Conservation (phyloP, 2,888 invertebrate species). For the Macaria liturata region DNA sequence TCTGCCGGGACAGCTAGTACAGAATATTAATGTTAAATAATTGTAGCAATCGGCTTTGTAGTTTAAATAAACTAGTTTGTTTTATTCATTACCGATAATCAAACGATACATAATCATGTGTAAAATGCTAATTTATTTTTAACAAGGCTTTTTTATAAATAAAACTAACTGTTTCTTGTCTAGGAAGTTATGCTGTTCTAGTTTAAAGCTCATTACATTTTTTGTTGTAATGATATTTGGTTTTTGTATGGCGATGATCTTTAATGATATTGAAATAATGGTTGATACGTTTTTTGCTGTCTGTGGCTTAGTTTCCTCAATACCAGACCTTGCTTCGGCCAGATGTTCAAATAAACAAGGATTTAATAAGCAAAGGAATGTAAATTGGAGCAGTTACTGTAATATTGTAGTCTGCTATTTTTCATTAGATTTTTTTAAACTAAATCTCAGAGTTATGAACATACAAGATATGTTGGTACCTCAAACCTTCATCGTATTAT, state of each 20-base stretch:
- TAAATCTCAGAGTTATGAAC: too few relatives aligned
- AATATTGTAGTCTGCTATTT: too few relatives aligned
- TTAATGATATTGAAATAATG: conserved; percentile 68
- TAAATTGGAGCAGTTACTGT: conserved; percentile 37
- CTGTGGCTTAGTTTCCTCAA: conserved; percentile 65
- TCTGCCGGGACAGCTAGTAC: too few relatives aligned
- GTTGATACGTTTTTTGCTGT: conserved; percentile 63
- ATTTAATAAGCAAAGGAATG: conserved; percentile 44
- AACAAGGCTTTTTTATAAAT: conserved; percentile 22
- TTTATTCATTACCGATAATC: conserved; percentile 35
- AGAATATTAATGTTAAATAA: conserved; percentile 26
- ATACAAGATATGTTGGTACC: too few relatives aligned
- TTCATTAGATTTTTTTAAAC: too few relatives aligned
- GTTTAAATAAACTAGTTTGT: conserved; percentile 32
- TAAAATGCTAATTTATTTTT: conserved; percentile 43
- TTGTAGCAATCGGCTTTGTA: conserved; percentile 32
- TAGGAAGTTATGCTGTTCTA: conserved; percentile 61
- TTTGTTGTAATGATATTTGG: conserved; percentile 36
- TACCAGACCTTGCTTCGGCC: conserved; percentile 71
- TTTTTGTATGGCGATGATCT: conserved; percentile 50
- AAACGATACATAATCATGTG: conserved; percentile 27
- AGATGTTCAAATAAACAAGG: conserved; percentile 60
- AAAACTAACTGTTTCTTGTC: conserved; percentile 57
- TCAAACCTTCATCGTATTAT: too few relatives aligned
- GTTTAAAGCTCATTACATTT: conserved; percentile 52